Evolutionary conservation across 2,113 vertebrate species (phyloP).

Genomic region (Zapus hudsonius): DNA sequence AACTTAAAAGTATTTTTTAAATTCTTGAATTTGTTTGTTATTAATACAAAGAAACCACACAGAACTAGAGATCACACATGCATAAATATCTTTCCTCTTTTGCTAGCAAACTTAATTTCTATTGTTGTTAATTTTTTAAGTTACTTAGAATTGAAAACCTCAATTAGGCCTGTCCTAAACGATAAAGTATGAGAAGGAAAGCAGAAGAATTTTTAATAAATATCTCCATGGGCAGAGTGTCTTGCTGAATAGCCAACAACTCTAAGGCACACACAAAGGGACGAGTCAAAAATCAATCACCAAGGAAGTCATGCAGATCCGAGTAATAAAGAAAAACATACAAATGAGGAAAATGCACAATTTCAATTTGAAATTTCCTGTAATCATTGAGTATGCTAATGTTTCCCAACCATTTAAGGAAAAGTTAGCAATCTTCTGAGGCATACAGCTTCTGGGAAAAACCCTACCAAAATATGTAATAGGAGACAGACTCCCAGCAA

Average conservation of each 20-base stretch:
- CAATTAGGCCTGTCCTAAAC: background rate
- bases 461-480: slow-evolving; percentile 56
- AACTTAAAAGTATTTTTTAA: background rate
- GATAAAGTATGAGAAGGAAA: background rate
- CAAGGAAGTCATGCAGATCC: slow-evolving; percentile 50
- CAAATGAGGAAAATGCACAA: slow-evolving; percentile 54
- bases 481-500: slow-evolving; percentile 63
- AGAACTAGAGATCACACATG: background rate
- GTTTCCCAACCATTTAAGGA: slow-evolving; percentile 63
- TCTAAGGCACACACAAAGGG: slow-evolving; percentile 21
- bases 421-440: slow-evolving; percentile 56
- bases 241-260: slow-evolving; percentile 49
- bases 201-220: background rate
- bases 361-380: slow-evolving; percentile 59
- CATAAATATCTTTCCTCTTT: background rate
- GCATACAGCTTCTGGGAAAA: background rate
- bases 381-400: slow-evolving; percentile 46
- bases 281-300: slow-evolving; percentile 69
- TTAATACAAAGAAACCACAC: background rate
- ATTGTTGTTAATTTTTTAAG: background rate
- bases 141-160: slow-evolving; percentile 19
- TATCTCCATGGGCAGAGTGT: slow-evolving; percentile 33
- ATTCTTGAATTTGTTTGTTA: background rate
- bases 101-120: background rate
- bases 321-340: slow-evolving; percentile 48